Percentiles rank a stretch among this genome's conserved stretches.
Evolutionary conservation across 2,888 invertebrate genomes (phyloP).

Genomic region (Callinectes sapidus): DNA sequence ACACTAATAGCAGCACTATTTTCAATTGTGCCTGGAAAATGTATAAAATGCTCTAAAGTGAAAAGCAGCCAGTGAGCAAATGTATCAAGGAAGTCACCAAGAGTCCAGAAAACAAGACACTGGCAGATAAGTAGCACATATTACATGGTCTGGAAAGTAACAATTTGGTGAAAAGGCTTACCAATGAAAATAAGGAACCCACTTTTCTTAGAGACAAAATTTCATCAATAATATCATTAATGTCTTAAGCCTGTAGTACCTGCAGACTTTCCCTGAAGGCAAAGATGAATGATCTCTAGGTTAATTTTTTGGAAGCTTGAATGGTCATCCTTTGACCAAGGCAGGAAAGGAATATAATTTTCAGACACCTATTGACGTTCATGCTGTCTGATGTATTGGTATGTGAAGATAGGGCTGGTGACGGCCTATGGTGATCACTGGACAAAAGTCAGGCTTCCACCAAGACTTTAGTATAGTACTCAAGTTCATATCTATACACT

Average conservation of each 20-base stretch:
- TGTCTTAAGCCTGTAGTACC: too few species aligned
- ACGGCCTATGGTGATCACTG: too few species aligned
- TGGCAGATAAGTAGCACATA: neutral
- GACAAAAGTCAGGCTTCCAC: too few species aligned
- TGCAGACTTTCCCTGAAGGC: too few species aligned
- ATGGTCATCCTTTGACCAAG: too few species aligned
- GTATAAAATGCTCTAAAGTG: neutral
- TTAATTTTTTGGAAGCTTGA: too few species aligned
- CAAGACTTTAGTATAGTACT: neutral
- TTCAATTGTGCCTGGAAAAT: neutral
- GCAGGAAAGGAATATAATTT: too few species aligned
- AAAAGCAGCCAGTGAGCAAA: neutral
- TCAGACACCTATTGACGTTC: too few species aligned
- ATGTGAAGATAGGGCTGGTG: too few species aligned
- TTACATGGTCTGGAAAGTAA: neutral
- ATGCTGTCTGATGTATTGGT: too few species aligned
- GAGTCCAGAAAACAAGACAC: neutral
- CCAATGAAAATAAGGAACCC: neutral
- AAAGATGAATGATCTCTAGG: too few species aligned
- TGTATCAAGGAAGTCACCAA: neutral
- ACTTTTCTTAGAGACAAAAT: neutral
- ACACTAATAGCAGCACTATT: too few species aligned
- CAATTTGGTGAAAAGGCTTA: neutral
- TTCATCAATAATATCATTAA: neutral
- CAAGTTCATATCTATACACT: neutral